phyloP scores from a whole-genome alignment of 2,888 invertebrate species.

The Anthoptus insignis region DNA sequence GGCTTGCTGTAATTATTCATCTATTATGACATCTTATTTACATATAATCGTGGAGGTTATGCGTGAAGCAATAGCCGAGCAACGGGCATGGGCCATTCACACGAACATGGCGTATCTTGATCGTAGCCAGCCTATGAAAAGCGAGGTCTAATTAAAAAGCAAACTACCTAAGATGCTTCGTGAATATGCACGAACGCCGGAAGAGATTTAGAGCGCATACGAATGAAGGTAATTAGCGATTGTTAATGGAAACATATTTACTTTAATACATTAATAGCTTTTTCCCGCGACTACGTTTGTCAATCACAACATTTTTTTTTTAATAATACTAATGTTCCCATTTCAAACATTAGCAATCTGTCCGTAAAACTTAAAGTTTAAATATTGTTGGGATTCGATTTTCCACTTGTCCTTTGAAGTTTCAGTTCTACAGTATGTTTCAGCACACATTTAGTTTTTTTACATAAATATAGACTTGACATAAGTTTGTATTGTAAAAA shows the following conservation, averaged over 20 bases:
- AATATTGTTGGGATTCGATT: no score
- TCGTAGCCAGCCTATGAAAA: conserved; percentile 82
- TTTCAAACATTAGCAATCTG: no score
- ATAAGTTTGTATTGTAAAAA: no score
- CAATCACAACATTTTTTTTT: no score
- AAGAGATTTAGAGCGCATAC: conserved; percentile 64
- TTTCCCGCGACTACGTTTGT: no score
- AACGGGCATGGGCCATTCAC: conserved; percentile 79
- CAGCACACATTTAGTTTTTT: no score
- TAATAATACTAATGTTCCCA: no score
- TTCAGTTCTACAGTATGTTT: no score
- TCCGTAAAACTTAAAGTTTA: no score
- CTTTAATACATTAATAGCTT: no score
- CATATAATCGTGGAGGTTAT: conserved; percentile 84
- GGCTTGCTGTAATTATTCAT: conserved; percentile 85
- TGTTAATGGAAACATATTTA: conserved; percentile 38
- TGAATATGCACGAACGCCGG: conserved; percentile 76
- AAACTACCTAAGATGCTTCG: conserved; percentile 78
- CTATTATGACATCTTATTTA: conserved; percentile 86
- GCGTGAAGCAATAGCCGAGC: conserved; percentile 77
- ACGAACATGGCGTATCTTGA: conserved; percentile 82
- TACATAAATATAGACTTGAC: no score
- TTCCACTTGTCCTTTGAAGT: no score
- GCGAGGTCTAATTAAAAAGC: conserved; percentile 85
- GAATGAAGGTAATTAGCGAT: conserved; percentile 32